Evolutionary conservation across 2,888 invertebrate species (phyloP), one percentile per base, ranked within the genome.

Genomic region (Chironomus tentans): DNA sequence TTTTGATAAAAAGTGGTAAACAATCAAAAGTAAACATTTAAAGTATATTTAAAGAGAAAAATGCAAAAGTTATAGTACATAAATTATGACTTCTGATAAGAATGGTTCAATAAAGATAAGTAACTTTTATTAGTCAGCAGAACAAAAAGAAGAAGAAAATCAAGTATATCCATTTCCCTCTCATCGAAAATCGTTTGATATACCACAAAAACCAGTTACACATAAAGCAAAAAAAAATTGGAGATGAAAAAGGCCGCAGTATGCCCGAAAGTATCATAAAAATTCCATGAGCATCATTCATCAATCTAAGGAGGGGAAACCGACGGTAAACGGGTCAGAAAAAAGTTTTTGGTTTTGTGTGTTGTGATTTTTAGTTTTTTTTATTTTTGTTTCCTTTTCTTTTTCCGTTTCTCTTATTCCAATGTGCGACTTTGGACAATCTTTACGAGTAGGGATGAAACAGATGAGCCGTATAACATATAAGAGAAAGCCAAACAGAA

Each of bases 261-360:
- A 72, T 38, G 38, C 72, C 62, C 72, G 22, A 72, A 62, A 72
- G 72, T 72, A 72, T 72, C 72, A 72, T 72, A 72, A 72, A 72
- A 72, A 72, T 62, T 72, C 72, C 72, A 72, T 72, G 72, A 72
- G 50, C 72, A 72, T 72, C 72, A 72, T 72, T 72, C 72, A 72
- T 72, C 72, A 72, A 47, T 13, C 56, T 56, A 15, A 56, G 56
- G 15, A 50, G 50, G 50, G 56, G 18, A 56, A 56, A 56, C 56
- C 56, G 56, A 56, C 56, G 56, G 56, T 56, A 56, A 72, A 72
- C 72, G 56, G 50, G 61, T 24, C 72, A 24, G 46, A 72, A 72
- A 70, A 70, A 62, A 62, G 61, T 72, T 72, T 50, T 61, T 50
- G 38, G 28, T 61, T 72, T 62, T 72, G 72, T 62, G 62, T 72